Evolutionary conservation across 92 coral and sea anemone genomes (phyloP), one percentile per base, ranked within the genome.

Genomic region (Phenganax marumi): DNA sequence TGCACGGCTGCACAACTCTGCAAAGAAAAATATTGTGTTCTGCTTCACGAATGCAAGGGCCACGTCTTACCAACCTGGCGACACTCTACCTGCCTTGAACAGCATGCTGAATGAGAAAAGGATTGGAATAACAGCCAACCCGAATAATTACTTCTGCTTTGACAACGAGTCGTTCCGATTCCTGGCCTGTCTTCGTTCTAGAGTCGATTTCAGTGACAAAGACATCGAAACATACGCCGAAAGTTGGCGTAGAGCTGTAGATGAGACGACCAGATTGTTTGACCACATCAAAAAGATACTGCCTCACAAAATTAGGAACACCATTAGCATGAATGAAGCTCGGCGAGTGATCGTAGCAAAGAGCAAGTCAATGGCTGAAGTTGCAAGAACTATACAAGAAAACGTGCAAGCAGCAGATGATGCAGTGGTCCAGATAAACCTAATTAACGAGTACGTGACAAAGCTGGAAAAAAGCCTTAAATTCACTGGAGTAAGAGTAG

Each of bases 331-430:
- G 64, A 80, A 80, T 61, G 64, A 65, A 23, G 77, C 84, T 3
- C 53, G 84, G 16, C 19, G 57, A 11, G 53, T 18, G 50, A 68
- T 64, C 11, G 2, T 66, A 7, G 77, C 76, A 21, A 65, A 64
- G 76, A 64, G 64, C 77, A 80, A 80, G 19, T 76, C 83, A 9
- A 78, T 78, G 83, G 83, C 33, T 17, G 47, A 58, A 61, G 55
- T 53, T 78, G 83, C 52, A 13, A 12, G 66, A 61, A 22, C 57
- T 0, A 80, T 80, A 13, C 8, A 64, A 23, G 7, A 50, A n/a
- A 80, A 80, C 57, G 14, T 80, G 14, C 26, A 80, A 50, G 51
- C 10, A 61, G 26, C 43, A 1, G 43, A 33, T 33, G 43, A n/a
- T 1, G 60, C 51, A 0, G 50, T 49, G 39, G 74, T 43, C 8